phyloP scores from a whole-genome alignment of 2,113 vertebrate genomes.

The Maylandia zebra region DNA sequence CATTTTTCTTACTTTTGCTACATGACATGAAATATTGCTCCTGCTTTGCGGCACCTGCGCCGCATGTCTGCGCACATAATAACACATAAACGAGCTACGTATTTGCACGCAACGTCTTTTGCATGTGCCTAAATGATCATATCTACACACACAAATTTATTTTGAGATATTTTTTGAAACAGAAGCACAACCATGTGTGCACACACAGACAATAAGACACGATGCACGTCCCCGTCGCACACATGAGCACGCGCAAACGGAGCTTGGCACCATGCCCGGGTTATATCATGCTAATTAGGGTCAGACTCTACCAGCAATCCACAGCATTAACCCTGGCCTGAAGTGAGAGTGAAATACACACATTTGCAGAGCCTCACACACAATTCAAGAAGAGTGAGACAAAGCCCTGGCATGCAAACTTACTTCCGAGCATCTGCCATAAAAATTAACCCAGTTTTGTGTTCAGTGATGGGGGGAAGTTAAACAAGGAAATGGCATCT shows the following conservation, averaged over 20 bases:
- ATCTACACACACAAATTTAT: not conserved
- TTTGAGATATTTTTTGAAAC: not conserved
- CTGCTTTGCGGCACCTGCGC: not conserved
- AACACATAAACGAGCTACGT: not conserved
- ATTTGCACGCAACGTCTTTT: not conserved
- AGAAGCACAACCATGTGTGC: not conserved
- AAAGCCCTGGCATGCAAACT: not conserved
- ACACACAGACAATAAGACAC: not conserved
- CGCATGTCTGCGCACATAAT: not conserved
- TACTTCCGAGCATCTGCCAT: not conserved
- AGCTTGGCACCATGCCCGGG: slow-evolving; percentile 42
- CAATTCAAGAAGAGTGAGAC: not conserved
- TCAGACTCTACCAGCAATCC: slow-evolving; percentile 56
- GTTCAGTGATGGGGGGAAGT: not conserved
- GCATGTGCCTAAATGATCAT: not conserved
- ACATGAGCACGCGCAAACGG: not conserved
- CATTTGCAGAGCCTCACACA: not conserved
- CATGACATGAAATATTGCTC: not conserved
- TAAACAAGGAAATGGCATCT: not conserved
- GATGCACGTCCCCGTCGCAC: not conserved
- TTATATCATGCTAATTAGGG: slow-evolving; percentile 62
- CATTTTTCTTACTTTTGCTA: not conserved
- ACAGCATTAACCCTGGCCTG: slow-evolving; percentile 51
- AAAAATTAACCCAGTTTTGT: not conserved
- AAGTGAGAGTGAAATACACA: slow-evolving; percentile 6